These are phyloP conservation scores for Glossosoma conforme DNA, from an alignment of 1,140 invertebrate species.

Conservation along the genomic window DNA sequence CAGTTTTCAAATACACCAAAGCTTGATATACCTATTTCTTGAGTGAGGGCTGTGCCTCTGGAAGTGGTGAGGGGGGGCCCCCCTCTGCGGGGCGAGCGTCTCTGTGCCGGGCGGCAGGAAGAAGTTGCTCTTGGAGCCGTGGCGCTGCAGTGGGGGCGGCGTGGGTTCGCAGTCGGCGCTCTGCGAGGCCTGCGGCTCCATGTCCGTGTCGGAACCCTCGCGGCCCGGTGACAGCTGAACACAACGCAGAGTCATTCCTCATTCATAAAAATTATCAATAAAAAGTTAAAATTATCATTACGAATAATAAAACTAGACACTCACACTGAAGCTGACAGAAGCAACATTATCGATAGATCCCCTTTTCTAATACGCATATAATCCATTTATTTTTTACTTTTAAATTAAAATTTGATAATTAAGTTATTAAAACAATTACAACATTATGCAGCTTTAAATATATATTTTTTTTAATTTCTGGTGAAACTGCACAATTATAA, in stretches of 20 bases:
- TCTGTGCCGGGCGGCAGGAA: constrained; percentile 61
- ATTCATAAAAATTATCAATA: constrained; percentile 10
- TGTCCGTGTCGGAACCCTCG: constrained; percentile 71
- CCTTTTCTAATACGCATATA: too few species aligned
- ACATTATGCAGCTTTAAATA: too few species aligned
- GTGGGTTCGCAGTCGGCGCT: constrained; percentile 91
- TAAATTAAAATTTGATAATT: too few species aligned
- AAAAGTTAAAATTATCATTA: too few species aligned
- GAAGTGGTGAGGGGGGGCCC: constrained; percentile 42
- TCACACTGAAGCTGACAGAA: too few species aligned
- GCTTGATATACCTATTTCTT: constrained; percentile 53
- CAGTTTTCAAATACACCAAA: too few species aligned
- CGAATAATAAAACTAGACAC: too few species aligned
- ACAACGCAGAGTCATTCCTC: background rate
- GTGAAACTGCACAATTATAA: too few species aligned
- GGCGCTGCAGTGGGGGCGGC: constrained; percentile 79
- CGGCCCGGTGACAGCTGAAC: constrained; percentile 71
- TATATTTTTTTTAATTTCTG: too few species aligned
- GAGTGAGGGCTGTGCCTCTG: constrained; percentile 70
- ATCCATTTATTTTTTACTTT: too few species aligned
- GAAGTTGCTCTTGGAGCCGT: constrained; percentile 89
- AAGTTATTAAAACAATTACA: too few species aligned
- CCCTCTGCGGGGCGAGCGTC: constrained; percentile 36
- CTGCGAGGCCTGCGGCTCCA: constrained; percentile 82
- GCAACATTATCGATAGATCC: too few species aligned